Evolutionary conservation across 2,797 vertebrate species (phyloP), one percentile per base, ranked within the genome.

Genomic region (Premnoplex brunnescens): DNA sequence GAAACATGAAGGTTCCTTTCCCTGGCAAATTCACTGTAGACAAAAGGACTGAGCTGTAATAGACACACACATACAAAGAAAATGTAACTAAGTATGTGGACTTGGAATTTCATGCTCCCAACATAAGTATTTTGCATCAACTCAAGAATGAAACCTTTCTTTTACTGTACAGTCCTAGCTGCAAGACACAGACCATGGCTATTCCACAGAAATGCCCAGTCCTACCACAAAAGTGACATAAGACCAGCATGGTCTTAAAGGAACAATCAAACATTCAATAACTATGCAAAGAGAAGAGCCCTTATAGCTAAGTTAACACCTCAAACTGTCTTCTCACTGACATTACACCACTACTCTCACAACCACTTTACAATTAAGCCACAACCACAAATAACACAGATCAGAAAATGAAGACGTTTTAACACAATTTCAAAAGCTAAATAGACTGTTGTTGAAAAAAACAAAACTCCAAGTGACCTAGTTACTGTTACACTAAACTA

Each of bases 11-110:
- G 99, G 98, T 99, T 99, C 74, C 99, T 98, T 97, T 99, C 99
- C 89, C 99, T 98, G 56, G 99, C 99, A 98, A 99, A 99, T 98
- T 99, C 99, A 77, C 99, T 99, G 99, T 99, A 99, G 97, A 99
- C 99, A 97, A 99, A 99, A 87, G 99, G 99, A 98, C 99, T 99
- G 97, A 99, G 99, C 99, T 99, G 98, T 85, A 98, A 98, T 88
- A 98, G 95, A 98, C 73, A 98, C 95, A 97, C 94, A 97, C 68
- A 96, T 20, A 94, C 86, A 97, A 89, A 98, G 92, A 97, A 96
- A 96, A 94, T 41, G 92, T 97, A 97, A 97, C 97, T 96, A 83
- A 93, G 91, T 60, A 91, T 6, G 91, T 54, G 76, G 82, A 92
- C 19, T 95, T 14, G 26, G 37, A 74, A 95, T 95, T 68, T 96